A percentile compares a stretch with the other conserved stretches of the same genome.
Evolutionary conservation across 2,888 invertebrate species (phyloP).

Genomic region (Andrena chrysosceles): DNA sequence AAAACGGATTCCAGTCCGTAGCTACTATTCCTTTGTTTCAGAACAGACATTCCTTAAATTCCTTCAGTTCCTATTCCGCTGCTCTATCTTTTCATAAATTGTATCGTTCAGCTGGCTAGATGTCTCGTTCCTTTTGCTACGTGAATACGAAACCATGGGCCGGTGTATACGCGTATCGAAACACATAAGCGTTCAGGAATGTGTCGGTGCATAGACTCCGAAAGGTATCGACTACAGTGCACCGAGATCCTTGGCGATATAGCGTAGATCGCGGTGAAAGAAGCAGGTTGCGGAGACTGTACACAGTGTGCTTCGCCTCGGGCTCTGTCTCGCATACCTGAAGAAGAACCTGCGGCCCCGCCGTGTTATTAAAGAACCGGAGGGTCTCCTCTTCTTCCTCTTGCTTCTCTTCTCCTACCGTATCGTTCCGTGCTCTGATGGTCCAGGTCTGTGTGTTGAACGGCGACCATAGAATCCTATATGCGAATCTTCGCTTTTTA

Average conservation of each 20-base stretch:
- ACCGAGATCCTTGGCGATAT: conserved; percentile 38
- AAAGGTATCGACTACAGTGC: conserved; percentile 55
- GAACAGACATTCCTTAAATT: background rate
- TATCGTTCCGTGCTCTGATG: conserved; percentile 46
- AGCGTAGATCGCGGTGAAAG: conserved; percentile 46
- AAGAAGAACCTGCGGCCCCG: conserved; percentile 71
- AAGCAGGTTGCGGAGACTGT: conserved; percentile 63
- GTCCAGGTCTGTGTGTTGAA: conserved; percentile 13
- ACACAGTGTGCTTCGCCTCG: conserved; percentile 50
- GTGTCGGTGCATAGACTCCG: conserved; percentile 56
- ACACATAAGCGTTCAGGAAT: conserved; percentile 50
- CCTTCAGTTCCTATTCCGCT: background rate
- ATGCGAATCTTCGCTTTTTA: conserved; percentile 48
- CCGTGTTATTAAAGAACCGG: conserved; percentile 79
- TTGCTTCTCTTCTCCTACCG: conserved; percentile 47
- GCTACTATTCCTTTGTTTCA: conserved; percentile 24
- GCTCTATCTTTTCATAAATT: conserved; percentile 7
- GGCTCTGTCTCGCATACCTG: conserved; percentile 73
- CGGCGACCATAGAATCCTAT: conserved; percentile 39
- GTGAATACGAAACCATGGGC: conserved; percentile 22
- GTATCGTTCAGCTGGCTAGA: conserved; percentile 17
- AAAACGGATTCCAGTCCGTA: conserved; percentile 20
- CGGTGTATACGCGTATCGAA: conserved; percentile 28
- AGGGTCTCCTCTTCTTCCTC: conserved; percentile 64
- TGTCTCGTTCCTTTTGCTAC: background rate